These are phyloP conservation scores for Carassius gibelio DNA, from an alignment of 2,113 vertebrate species.

Conservation along the genomic window DNA sequence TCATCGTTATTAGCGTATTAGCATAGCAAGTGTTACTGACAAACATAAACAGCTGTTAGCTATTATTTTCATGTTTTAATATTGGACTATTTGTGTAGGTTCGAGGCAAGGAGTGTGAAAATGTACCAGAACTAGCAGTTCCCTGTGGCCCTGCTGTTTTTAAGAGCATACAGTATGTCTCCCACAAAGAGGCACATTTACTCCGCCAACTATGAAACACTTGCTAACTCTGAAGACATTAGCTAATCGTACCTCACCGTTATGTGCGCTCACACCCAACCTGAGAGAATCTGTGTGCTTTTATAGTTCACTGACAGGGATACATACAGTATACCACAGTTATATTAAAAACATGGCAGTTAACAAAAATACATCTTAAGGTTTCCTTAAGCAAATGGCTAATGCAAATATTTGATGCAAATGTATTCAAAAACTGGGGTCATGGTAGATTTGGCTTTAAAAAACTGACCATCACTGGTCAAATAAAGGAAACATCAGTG, in stretches of 20 bases:
- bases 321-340: neutral
- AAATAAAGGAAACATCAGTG: neutral
- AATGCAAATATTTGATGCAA: neutral
- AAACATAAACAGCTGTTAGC: neutral
- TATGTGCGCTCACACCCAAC: conserved; percentile 5
- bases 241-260: neutral
- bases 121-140: conserved; percentile 29
- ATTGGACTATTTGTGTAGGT: neutral
- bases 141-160: conserved; percentile 6
- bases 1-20: neutral
- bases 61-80: neutral
- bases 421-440: neutral
- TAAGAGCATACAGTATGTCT: conserved; percentile 46
- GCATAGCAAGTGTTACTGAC: neutral
- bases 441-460: neutral
- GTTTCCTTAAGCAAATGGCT: neutral
- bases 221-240: conserved; percentile 8
- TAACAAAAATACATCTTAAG: neutral
- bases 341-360: neutral
- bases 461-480: neutral
- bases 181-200: conserved; percentile 33
- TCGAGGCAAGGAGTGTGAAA: conserved; percentile 16
- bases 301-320: neutral
- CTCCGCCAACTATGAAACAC: conserved; percentile 27
- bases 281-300: neutral